phyloP scores from a whole-genome alignment of 2,888 invertebrate species.

The Zygaena filipendulae region DNA sequence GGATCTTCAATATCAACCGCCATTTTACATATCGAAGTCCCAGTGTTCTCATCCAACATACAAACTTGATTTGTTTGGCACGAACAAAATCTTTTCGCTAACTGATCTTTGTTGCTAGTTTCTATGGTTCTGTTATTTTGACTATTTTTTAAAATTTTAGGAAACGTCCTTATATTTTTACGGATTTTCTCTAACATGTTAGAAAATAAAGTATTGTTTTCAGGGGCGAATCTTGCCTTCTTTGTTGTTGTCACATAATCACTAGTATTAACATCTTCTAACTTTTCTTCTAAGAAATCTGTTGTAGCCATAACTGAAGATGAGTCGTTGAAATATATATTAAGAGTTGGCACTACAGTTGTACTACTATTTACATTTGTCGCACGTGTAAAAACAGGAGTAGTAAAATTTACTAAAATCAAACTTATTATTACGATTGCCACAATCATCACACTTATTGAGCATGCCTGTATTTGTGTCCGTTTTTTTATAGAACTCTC shows the following conservation, averaged over 20 bases:
- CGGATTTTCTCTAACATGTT: constrained; percentile 46
- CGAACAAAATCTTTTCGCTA: constrained; percentile 55
- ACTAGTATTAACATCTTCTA: constrained; percentile 19
- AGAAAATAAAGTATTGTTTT: constrained; percentile 29
- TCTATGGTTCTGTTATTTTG: constrained; percentile 37
- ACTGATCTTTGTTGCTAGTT: constrained; percentile 38
- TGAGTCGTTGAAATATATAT: constrained; percentile 35
- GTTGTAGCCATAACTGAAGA: constrained; percentile 26
- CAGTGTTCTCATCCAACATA: constrained; percentile 70
- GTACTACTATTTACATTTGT: constrained; percentile 44
- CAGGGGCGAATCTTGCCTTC: constrained; percentile 22
- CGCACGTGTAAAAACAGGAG: constrained; percentile 44
- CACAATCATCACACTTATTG: constrained; percentile 64
- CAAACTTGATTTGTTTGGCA: constrained; percentile 71
- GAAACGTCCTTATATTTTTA: constrained; percentile 55
- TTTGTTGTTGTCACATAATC: constrained; percentile 28
- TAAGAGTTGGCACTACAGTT: constrained; percentile 55
- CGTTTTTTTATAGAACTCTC: constrained; percentile 55
- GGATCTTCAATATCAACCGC: constrained; percentile 66
- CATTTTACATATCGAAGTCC: constrained; percentile 65
- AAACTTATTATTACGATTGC: constrained; percentile 62
- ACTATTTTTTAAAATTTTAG: constrained; percentile 32
- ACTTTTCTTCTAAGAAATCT: background rate
- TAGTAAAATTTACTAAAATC: constrained; percentile 60
- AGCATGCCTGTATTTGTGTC: constrained; percentile 63